A percentile compares a stretch with the other conserved stretches of the same genome.
Conservation (phyloP, 2,113 vertebrate genomes). For the Manacus vitellinus region DNA sequence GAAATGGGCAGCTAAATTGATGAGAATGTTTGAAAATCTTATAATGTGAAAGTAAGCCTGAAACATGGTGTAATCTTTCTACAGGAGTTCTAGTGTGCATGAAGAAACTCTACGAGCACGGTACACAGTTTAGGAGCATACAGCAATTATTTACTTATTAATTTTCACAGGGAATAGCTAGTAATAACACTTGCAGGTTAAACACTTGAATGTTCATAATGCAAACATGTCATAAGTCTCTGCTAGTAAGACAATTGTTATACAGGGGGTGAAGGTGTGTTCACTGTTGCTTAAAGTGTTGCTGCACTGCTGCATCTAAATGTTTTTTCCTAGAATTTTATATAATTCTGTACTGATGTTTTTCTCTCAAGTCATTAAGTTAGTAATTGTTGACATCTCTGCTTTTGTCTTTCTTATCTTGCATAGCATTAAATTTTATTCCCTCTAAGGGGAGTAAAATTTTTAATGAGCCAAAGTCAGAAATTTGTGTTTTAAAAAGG, state of each 20-base stretch:
- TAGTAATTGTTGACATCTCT: neutral
- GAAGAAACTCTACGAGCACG: neutral
- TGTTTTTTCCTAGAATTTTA: fast-evolving
- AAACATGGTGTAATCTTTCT: neutral
- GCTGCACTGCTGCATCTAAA: neutral
- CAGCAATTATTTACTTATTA: neutral
- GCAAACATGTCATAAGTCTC: neutral
- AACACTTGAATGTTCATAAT: neutral
- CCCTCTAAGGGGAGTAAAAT: neutral
- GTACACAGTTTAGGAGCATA: neutral
- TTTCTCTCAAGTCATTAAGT: neutral
- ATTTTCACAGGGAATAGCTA: neutral
- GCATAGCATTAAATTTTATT: neutral
- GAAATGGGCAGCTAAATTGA: neutral
- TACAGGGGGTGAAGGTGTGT: neutral
- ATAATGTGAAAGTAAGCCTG: neutral
- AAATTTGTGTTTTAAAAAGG: neutral
- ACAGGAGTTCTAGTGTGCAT: neutral
- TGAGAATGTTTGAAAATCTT: neutral
- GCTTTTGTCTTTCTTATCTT: neutral
- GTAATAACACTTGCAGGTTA: neutral
- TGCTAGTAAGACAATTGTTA: neutral
- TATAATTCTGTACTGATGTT: neutral
- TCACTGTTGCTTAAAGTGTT: neutral
- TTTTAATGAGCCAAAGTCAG: neutral